phyloP scores from a whole-genome alignment of 2,113 vertebrate genomes.

The Pseudorectes ferrugineus region DNA sequence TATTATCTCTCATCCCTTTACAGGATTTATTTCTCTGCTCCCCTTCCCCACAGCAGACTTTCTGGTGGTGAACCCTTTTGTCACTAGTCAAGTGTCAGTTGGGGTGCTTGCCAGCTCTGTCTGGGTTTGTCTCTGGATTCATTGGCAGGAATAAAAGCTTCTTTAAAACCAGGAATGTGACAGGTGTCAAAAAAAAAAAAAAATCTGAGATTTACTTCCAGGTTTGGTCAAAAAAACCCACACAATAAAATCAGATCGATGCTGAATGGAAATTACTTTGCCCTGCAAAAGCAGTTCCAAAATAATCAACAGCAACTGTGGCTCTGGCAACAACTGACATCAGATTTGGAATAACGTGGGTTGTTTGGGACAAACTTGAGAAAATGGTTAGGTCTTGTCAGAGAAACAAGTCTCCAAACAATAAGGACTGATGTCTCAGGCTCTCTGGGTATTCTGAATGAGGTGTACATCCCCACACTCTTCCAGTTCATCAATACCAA shows the following conservation, averaged over 20 bases:
- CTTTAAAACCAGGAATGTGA: not conserved
- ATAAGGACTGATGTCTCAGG: not conserved
- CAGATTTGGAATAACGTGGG: not conserved
- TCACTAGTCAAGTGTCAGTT: not conserved
- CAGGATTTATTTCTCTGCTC: not conserved
- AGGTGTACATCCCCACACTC: not conserved
- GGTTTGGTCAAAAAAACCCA: not conserved
- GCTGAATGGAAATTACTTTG: not conserved
- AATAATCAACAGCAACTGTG: not conserved
- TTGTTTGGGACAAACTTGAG: not conserved
- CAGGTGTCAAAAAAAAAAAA: not conserved
- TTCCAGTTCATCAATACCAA: not conserved
- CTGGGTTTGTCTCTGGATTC: not conserved
- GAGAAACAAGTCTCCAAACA: not conserved
- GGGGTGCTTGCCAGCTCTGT: not conserved
- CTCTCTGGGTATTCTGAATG: not conserved
- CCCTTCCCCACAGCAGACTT: not conserved
- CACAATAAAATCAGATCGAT: not conserved
- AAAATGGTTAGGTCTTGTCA: not conserved
- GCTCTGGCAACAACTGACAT: not conserved
- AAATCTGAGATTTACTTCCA: not conserved
- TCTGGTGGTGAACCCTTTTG: not conserved
- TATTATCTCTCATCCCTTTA: not conserved
- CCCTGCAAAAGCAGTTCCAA: not conserved
- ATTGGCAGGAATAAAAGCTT: not conserved